These are phyloP conservation scores for Melanotaenia trifasciata DNA, from an alignment of 2,797 vertebrate genomes.

Conservation along the genomic window DNA sequence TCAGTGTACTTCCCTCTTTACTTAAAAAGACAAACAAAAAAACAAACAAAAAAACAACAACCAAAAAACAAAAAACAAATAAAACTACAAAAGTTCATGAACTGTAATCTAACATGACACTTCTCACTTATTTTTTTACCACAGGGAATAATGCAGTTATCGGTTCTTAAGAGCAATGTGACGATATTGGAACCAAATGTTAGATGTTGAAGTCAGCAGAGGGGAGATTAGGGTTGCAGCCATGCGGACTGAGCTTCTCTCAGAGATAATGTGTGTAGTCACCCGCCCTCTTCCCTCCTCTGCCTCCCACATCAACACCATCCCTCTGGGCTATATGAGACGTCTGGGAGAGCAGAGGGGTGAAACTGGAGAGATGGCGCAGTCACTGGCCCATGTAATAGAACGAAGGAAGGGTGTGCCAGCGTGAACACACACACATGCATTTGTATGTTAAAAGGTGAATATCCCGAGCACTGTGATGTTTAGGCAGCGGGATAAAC, in stretches of 20 bases:
- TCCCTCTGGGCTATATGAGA: constrained; percentile 78
- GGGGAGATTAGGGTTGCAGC: constrained; percentile 52
- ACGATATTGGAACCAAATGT: constrained; percentile 39
- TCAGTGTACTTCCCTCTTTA: not conserved
- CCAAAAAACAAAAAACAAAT: not conserved
- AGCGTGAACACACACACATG: constrained; percentile 31
- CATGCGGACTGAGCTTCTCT: constrained; percentile 59
- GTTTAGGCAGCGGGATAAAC: constrained; percentile 42
- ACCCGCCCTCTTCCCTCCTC: constrained; percentile 25
- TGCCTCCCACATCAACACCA: constrained; percentile 72
- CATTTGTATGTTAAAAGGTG: constrained; percentile 35
- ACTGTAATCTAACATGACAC: not conserved
- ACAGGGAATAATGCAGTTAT: constrained; percentile 18
- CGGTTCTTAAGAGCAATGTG: constrained; percentile 14
- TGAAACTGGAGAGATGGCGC: constrained; percentile 78
- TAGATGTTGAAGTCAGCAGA: constrained; percentile 53
- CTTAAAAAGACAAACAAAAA: not conserved
- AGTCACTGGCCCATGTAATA: constrained; percentile 82
- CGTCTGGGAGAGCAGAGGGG: constrained; percentile 78
- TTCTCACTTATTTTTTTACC: not conserved
- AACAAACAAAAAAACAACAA: not conserved
- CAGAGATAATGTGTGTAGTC: constrained; percentile 76
- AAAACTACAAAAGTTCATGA: not conserved
- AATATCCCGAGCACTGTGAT: constrained; percentile 47
- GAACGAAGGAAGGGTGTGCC: constrained; percentile 74